Conservation (phyloP, 2,113 vertebrate species). For the Microtus richardsoni region DNA sequence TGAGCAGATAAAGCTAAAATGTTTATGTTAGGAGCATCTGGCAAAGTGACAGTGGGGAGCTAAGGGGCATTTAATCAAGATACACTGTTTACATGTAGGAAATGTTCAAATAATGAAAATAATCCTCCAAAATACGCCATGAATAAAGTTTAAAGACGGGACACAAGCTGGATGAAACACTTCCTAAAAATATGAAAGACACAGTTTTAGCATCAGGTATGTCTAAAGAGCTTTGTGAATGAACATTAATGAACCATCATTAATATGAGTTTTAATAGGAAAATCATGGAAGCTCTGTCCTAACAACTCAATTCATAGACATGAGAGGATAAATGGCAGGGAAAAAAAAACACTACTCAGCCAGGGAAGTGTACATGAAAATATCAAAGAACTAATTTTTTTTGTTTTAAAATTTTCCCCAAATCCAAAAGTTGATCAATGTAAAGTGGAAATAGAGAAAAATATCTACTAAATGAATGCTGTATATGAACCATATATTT, state of each 20-base stretch:
- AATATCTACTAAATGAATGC: background rate
- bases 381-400: slow-evolving; percentile 27
- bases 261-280: background rate
- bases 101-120: background rate
- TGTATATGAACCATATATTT: background rate
- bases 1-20: slow-evolving; percentile 11
- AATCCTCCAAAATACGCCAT: background rate
- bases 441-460: background rate
- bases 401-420: background rate
- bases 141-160: slow-evolving; percentile 36
- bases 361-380: background rate
- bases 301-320: background rate
- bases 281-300: background rate
- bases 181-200: background rate
- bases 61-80: background rate
- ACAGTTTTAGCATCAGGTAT: slow-evolving; percentile 19
- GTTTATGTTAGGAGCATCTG: background rate
- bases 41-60: background rate
- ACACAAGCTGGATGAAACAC: background rate
- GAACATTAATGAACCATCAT: background rate
- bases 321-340: background rate
- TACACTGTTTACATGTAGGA: background rate
- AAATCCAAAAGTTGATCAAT: slow-evolving; percentile 15
- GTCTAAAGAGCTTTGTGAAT: slow-evolving; percentile 11
- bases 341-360: background rate